A percentile compares a stretch with the other conserved stretches of the same genome.
These are phyloP conservation scores for Festucalex cinctus DNA, from an alignment of 2,113 vertebrate genomes.

Conservation along the genomic window DNA sequence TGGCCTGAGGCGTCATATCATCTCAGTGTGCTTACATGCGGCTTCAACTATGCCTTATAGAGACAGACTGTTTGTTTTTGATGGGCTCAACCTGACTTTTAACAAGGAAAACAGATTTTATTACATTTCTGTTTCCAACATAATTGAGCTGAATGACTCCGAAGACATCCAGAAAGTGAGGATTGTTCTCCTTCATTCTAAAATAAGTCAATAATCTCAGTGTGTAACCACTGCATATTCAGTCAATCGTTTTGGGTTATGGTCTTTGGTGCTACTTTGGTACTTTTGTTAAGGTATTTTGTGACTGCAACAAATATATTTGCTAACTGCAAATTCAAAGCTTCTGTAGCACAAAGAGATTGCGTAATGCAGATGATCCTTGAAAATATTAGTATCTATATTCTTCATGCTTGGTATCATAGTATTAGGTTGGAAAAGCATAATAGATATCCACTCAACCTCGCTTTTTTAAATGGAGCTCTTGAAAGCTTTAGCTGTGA, in stretches of 20 bases:
- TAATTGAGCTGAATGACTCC: neutral
- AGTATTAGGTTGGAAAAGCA: neutral
- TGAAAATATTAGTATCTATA: neutral
- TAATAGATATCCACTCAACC: neutral
- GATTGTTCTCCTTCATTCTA: neutral
- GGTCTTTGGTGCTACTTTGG: neutral
- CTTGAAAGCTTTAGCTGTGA: neutral
- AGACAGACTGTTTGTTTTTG: neutral
- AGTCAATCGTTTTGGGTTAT: neutral
- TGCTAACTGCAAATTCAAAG: neutral
- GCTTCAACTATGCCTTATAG: conserved; percentile 22
- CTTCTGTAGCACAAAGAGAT: neutral
- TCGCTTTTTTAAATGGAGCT: neutral
- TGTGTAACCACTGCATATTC: neutral
- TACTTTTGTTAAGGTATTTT: too few species aligned
- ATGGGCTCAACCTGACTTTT: neutral
- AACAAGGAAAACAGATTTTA: too few species aligned
- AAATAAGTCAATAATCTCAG: neutral
- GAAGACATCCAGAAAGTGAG: neutral
- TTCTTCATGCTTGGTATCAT: neutral
- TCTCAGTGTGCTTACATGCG: conserved; percentile 34
- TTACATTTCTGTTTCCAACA: conserved; percentile 1
- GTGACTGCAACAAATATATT: neutral
- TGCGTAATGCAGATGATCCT: neutral
- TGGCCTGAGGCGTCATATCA: conserved; percentile 14